These are phyloP conservation scores for Quadroppia sp. DNA, from an alignment of 2,888 invertebrate genomes.

Conservation along the genomic window DNA sequence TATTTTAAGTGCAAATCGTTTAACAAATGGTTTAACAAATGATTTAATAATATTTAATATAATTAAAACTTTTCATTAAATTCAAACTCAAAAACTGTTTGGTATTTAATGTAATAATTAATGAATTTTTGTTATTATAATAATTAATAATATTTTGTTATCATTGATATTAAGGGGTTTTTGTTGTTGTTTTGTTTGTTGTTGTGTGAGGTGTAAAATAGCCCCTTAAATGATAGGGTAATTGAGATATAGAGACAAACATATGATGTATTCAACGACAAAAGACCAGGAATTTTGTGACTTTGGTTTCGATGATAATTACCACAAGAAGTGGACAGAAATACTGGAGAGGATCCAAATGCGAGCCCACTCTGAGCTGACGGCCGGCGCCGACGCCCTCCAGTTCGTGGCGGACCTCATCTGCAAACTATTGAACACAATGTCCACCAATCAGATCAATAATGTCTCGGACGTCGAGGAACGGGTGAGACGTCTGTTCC, in stretches of 20 bases:
- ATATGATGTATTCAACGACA: not conserved
- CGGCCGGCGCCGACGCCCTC: slow-evolving; percentile 80
- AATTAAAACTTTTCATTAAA: no score
- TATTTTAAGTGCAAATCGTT: no score
- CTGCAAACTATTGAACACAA: slow-evolving; percentile 76
- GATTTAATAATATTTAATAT: no score
- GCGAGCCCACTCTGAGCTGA: slow-evolving; percentile 73
- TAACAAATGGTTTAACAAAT: no score
- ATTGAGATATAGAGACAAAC: not conserved
- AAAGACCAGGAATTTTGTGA: not conserved
- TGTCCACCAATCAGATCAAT: slow-evolving; percentile 64
- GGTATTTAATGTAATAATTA: no score
- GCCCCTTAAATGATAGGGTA: not conserved
- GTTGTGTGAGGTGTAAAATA: no score
- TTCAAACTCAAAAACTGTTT: no score
- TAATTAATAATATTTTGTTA: no score
- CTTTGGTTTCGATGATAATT: not conserved
- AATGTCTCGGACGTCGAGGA: slow-evolving; percentile 83
- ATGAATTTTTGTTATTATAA: no score
- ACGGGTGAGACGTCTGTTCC: slow-evolving; percentile 82
- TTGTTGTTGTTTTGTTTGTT: no score
- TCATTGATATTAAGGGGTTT: no score
- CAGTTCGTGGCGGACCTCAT: slow-evolving; percentile 88
- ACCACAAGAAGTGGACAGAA: slow-evolving; percentile 11
- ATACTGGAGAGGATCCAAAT: slow-evolving; percentile 35